Evolutionary conservation across 2,113 vertebrate species (phyloP).

Genomic region (Poeciliopsis turrubarensis): DNA sequence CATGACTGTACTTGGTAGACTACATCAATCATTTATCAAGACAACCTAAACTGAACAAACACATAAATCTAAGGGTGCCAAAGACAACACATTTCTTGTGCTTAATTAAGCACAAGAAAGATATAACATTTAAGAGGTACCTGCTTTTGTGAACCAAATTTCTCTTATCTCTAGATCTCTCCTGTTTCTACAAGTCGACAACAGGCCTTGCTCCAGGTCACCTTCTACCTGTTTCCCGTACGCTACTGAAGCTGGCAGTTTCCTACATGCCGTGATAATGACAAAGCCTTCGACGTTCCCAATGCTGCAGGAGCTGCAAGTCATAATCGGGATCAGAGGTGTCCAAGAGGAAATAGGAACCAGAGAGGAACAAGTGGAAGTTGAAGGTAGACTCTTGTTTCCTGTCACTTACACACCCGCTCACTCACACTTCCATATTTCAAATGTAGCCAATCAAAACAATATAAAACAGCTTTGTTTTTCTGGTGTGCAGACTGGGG

Average conservation of each 20-base stretch:
- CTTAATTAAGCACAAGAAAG: too few species aligned
- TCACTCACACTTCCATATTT: slow-evolving; percentile 11
- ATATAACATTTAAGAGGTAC: neutral
- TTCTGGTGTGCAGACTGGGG: slow-evolving; percentile 27
- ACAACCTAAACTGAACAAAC: too few species aligned
- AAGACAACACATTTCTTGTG: too few species aligned
- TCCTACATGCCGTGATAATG: slow-evolving; percentile 76
- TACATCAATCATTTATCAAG: too few species aligned
- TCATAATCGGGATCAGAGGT: slow-evolving; percentile 78
- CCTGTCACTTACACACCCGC: neutral
- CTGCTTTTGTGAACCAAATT: neutral
- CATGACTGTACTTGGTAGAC: too few species aligned
- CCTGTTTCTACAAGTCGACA: slow-evolving; percentile 86
- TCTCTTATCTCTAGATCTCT: slow-evolving; percentile 77
- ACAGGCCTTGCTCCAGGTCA: slow-evolving; percentile 77
- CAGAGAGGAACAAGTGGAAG: slow-evolving; percentile 64
- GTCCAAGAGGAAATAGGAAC: slow-evolving; percentile 78
- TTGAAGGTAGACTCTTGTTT: slow-evolving; percentile 56
- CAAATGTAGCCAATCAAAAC: slow-evolving; percentile 48
- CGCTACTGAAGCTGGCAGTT: slow-evolving; percentile 78
- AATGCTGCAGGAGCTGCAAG: slow-evolving; percentile 56
- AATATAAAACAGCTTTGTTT: slow-evolving; percentile 29
- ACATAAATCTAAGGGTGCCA: too few species aligned
- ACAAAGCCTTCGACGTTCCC: slow-evolving; percentile 57
- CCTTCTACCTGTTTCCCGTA: slow-evolving; percentile 75